Conservation (phyloP, 2,113 vertebrate genomes). For the Pseudopipra pipra region DNA sequence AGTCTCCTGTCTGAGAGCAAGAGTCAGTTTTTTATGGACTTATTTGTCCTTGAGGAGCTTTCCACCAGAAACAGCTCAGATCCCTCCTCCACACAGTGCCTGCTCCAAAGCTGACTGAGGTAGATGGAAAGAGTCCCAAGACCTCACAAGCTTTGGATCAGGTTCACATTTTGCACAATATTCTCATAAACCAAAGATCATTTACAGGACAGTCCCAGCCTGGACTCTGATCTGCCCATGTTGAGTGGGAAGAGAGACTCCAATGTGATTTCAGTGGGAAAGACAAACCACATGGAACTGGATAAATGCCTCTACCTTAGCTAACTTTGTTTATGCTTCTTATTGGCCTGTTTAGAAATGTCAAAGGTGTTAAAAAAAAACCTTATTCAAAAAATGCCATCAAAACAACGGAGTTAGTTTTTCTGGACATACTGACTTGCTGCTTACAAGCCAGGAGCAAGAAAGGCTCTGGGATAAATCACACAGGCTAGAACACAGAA, state of each 20-base stretch:
- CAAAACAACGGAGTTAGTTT: background rate
- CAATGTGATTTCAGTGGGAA: background rate
- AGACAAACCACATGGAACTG: background rate
- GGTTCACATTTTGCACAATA: background rate
- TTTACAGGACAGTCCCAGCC: background rate
- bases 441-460: constrained; percentile 4
- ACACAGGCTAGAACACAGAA: background rate
- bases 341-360: background rate
- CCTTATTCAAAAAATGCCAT: background rate
- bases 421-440: background rate
- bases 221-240: background rate
- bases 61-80: background rate
- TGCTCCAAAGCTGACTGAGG: background rate
- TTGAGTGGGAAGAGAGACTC: background rate
- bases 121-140: background rate
- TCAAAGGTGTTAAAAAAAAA: background rate
- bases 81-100: background rate
- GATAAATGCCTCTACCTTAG: background rate
- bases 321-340: background rate
- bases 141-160: background rate
- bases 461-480: background rate
- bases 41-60: background rate
- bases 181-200: background rate
- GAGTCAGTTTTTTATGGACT: background rate
- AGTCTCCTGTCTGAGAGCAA: background rate